Evolutionary conservation across 2,888 invertebrate species (phyloP), one percentile per base, ranked within the genome.

Genomic region (Gerris lacustris): DNA sequence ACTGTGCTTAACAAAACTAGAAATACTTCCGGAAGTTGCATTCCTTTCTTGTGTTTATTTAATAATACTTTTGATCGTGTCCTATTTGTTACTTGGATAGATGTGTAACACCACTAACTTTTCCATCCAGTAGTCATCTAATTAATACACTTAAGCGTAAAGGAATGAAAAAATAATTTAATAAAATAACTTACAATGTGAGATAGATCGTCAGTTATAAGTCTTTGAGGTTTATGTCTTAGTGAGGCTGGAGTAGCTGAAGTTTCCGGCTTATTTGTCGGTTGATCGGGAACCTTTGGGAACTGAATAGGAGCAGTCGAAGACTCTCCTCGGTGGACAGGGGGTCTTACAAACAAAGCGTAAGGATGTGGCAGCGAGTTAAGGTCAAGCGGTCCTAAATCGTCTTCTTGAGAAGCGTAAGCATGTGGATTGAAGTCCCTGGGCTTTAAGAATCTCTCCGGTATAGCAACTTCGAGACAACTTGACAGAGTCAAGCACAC

Each of bases 341-440:
- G 69, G 9, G 73, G 71, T 44, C 73, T 68, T 43, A 69, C 68
- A 71, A 74, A 73, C 66, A 74, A 70, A 55, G 72, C 70, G 73
- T 75, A 75, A 18, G 81, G 80, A 77, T 81, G 80, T 62, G 79
- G 81, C 15, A 72, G 68, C 9, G 67, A 62, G 15, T 64, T 67
- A 2, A 67, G 17, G 6, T 31, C 63, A 44, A 45, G 63, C 9
- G 64, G 64, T 9, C 31, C 18, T 31, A 64, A 31, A 15, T 62
- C 62, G 66, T 67, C 67, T 17, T 67, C 68, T 5, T 69, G 55
- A 0, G 71, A 43, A 17, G 67, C 62, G 74, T 76, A 76, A 9
- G 82, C 81, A 77, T 82, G 81, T 47, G 80, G 81, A 77, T 82
- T 82, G 77, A 79, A 82, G 77, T 81, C 79, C 70, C 81, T 77